Evolutionary conservation across 2,113 vertebrate species (phyloP), one percentile per base, ranked within the genome.

Genomic region (Pagrus major): DNA sequence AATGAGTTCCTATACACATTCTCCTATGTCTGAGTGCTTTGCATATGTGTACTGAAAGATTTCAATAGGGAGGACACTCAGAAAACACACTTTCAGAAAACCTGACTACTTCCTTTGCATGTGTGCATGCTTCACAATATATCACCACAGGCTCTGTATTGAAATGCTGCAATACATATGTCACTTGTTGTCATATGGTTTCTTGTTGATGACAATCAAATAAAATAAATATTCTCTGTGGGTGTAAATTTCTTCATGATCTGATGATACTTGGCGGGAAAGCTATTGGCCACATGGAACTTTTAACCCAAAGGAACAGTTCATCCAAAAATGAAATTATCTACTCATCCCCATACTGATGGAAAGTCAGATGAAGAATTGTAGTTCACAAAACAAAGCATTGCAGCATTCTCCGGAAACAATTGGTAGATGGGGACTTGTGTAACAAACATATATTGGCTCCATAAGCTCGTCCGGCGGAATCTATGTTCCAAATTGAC

Each of bases 41-140:
- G 76, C 81, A 88, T 88, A 25, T 42, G 9, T 49, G 15, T n/a
- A 14, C 21, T 42, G 25, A 61, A 63, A 10, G 20, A 87, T 88
- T 82, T 88, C 76, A 82, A 58, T 47, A 39, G 83, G 74, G 49
- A 9, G 25, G 59, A 31, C 42, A 31, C 11, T 47, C 29, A n/a
- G n/a, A n/a, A n/a, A n/a, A n/a, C n/a, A n/a, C n/a, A n/a, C n/a
- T n/a, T n/a, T n/a, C 20, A 51, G 46, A 58, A 63, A 47, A 47
- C 39, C 56, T 41, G 46, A 20, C 47, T 18, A 23, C 21, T 74
- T 68, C 46, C 51, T 69, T 4, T 52, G 21, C 9, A 0, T 54
- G 49, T 64, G 23, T 71, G 44, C 47, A 44, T 18, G 4, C 29
- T 67, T 74, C 35, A 15, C 25, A 52, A 6, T 47, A n/a, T 37